phyloP scores from a whole-genome alignment of 1,140 invertebrate genomes.

The Drosophila takahashii region DNA sequence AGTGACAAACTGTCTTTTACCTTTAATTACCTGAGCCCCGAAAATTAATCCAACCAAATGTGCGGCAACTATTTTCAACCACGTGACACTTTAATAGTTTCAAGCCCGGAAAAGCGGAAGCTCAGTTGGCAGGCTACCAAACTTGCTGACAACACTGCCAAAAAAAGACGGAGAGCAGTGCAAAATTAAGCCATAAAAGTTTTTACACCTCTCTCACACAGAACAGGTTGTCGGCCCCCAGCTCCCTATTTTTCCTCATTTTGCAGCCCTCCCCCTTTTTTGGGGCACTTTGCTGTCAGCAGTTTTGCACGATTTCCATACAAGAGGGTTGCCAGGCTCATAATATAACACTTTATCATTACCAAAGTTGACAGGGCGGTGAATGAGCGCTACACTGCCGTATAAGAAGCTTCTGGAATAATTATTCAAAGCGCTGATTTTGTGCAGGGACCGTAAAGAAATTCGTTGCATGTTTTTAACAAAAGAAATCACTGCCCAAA shows the following conservation, averaged over 20 bases:
- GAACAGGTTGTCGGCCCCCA: conserved; percentile 36
- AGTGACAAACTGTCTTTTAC: conserved; percentile 2
- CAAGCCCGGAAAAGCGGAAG: conserved; percentile 33
- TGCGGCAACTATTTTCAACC: conserved; percentile 21
- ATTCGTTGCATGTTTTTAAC: no score
- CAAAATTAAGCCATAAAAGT: conserved; percentile 51
- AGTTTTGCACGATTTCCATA: conserved; percentile 50
- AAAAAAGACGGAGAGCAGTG: conserved; percentile 32
- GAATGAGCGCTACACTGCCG: conserved; percentile 61
- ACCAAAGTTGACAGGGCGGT: conserved; percentile 70
- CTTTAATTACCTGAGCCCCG: conserved; percentile 16
- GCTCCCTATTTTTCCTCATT: conserved; percentile 3
- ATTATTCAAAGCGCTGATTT: conserved; percentile 21
- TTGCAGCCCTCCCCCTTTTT: background rate
- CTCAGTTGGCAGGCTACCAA: conserved; percentile 42
- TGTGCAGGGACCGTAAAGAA: background rate
- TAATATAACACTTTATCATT: conserved; percentile 79
- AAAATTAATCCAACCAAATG: conserved; percentile 26
- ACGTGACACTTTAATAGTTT: conserved; percentile 52
- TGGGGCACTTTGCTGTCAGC: conserved; percentile 53
- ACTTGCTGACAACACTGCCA: conserved; percentile 49
- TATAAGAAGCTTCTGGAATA: conserved; percentile 15
- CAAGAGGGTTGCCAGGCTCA: conserved; percentile 45
- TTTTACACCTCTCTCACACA: conserved; percentile 40
- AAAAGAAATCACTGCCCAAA: background rate